Percentiles rank a stretch among this genome's conserved stretches.
phyloP scores from a whole-genome alignment of 1,140 invertebrate species.

The Neodiprion fabricii region DNA sequence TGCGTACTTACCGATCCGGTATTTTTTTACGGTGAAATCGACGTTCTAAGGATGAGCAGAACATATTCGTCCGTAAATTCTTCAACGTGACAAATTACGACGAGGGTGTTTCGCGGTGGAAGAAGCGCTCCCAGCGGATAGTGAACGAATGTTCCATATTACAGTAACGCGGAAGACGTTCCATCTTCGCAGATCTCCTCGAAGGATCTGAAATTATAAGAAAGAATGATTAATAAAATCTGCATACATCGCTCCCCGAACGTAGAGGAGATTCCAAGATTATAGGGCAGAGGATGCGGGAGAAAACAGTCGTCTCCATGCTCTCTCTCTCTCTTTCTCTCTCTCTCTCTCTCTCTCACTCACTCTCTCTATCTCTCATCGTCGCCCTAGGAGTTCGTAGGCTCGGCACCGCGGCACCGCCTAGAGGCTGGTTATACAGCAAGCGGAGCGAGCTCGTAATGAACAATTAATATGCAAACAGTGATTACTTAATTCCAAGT shows the following conservation, averaged over 20 bases:
- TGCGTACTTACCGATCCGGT: background rate
- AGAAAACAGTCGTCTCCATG: background rate
- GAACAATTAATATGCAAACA: conserved; percentile 62
- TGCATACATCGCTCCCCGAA: conserved; percentile 37
- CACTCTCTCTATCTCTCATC: background rate
- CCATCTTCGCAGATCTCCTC: background rate
- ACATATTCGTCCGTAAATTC: background rate
- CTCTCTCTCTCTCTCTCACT: background rate
- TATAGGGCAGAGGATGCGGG: too few species aligned
- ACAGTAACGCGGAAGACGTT: background rate
- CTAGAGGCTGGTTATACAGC: background rate
- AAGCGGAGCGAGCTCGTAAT: conserved; percentile 36
- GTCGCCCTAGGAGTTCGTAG: background rate
- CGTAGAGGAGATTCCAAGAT: background rate
- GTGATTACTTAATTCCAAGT: conserved; percentile 57
- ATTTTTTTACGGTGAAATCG: background rate
- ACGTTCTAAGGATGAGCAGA: background rate
- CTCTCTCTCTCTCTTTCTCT: background rate
- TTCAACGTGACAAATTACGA: conserved; percentile 28
- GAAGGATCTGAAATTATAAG: background rate
- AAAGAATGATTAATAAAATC: conserved; percentile 31
- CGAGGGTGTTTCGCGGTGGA: conserved; percentile 15
- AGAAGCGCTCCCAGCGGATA: conserved; percentile 28
- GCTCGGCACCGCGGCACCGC: background rate
- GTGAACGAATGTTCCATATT: conserved; percentile 34